phyloP scores from a whole-genome alignment of 2,888 invertebrate genomes.

The Spisula solida region DNA sequence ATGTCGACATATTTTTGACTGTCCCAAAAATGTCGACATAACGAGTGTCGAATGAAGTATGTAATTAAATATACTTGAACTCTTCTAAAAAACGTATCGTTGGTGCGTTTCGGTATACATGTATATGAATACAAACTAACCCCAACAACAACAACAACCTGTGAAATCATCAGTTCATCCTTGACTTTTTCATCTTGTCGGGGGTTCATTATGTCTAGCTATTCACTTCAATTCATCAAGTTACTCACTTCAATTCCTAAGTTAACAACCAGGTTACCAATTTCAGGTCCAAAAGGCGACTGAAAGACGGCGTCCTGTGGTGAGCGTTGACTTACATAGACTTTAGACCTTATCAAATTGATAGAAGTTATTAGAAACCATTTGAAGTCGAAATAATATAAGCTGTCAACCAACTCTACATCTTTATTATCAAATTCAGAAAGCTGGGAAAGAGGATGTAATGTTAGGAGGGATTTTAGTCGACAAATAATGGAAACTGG shows the following conservation, averaged over 20 bases:
- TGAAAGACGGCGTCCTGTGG: slow-evolving; percentile 34
- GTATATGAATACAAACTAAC: too few relatives aligned
- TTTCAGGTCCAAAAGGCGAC: slow-evolving; percentile 42
- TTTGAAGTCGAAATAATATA: slow-evolving; percentile 47
- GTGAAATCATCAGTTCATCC: not conserved
- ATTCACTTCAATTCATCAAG: slow-evolving; percentile 3
- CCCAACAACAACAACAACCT: not conserved
- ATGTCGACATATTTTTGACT: too few relatives aligned
- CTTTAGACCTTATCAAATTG: slow-evolving; percentile 46
- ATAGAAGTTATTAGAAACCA: slow-evolving; percentile 35
- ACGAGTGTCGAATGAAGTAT: too few relatives aligned
- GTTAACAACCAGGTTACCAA: slow-evolving; percentile 48
- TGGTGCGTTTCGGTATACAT: too few relatives aligned
- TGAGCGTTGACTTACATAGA: slow-evolving; percentile 55
- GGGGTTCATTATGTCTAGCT: slow-evolving; percentile 23
- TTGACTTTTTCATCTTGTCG: slow-evolving; percentile 32
- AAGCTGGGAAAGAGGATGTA: slow-evolving; percentile 40
- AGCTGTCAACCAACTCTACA: slow-evolving; percentile 38
- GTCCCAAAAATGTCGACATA: too few relatives aligned
- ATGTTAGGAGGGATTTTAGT: slow-evolving; percentile 32
- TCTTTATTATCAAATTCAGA: slow-evolving; percentile 34
- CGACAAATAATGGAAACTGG: slow-evolving; percentile 31
- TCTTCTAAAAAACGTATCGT: too few relatives aligned
- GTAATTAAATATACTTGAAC: too few relatives aligned
- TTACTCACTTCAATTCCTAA: slow-evolving; percentile 41